These are phyloP conservation scores for Syngnathus floridae DNA, from an alignment of 2,113 vertebrate species.

Conservation along the genomic window DNA sequence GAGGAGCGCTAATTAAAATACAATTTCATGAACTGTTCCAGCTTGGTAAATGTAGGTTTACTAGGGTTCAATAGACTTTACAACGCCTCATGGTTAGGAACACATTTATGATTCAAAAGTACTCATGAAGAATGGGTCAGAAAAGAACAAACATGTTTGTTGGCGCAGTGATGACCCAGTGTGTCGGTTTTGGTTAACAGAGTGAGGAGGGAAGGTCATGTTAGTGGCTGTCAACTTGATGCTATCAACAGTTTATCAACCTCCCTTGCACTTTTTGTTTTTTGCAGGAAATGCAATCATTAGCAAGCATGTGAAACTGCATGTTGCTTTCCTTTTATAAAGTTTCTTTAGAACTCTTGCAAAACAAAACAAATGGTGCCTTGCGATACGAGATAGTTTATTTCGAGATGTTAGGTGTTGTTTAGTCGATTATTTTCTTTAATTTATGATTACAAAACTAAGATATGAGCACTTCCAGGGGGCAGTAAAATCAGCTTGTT, in stretches of 20 bases:
- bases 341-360: neutral
- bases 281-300: constrained; percentile 13
- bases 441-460: neutral
- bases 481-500: neutral
- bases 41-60: constrained; percentile 77
- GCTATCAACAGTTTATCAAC: constrained; percentile 44
- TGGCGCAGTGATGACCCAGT: constrained; percentile 24
- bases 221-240: constrained; percentile 46
- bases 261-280: constrained; percentile 23
- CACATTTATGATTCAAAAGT: constrained; percentile 70
- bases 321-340: constrained; percentile 14
- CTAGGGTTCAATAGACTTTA: constrained; percentile 72
- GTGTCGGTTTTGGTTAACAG: constrained; percentile 38
- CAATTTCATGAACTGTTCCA: constrained; percentile 75
- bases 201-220: constrained; percentile 47
- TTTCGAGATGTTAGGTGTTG: no score
- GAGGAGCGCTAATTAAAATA: constrained; percentile 71
- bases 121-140: constrained; percentile 51
- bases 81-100: constrained; percentile 70
- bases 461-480: neutral
- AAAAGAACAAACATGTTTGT: constrained; percentile 62
- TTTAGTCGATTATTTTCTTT: no score
- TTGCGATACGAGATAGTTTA: neutral
- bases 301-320: constrained; percentile 21
- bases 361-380: neutral